Percentiles rank a stretch among this genome's conserved stretches.
Evolutionary conservation across 2,113 vertebrate species (phyloP).

Genomic region (Xenopus borealis): DNA sequence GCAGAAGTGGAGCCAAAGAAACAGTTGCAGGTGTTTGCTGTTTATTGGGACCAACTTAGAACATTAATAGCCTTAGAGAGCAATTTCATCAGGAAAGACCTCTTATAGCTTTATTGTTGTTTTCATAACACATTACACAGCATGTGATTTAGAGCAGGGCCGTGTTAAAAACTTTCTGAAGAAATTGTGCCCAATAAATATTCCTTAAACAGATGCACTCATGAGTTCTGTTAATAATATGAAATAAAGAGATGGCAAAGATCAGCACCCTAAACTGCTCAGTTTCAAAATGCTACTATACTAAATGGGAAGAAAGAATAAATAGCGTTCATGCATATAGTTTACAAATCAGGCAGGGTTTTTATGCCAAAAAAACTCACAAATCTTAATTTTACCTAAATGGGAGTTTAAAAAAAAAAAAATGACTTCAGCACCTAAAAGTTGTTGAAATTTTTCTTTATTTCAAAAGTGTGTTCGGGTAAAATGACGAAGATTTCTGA

Average conservation of each 20-base stretch:
- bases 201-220: conserved; percentile 15
- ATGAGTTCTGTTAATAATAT: not conserved
- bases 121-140: conserved; percentile 37
- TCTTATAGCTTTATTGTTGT: conserved; percentile 28
- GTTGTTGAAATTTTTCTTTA: too few relatives aligned
- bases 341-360: too few relatives aligned
- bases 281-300: too few relatives aligned
- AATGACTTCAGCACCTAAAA: too few relatives aligned
- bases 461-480: too few relatives aligned
- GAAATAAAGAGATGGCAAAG: not conserved
- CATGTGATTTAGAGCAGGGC: conserved; percentile 22
- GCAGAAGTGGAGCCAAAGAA: conserved; percentile 22
- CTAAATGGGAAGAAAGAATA: too few relatives aligned
- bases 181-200: conserved; percentile 22
- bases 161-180: conserved; percentile 19
- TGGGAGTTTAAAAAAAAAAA: too few relatives aligned
- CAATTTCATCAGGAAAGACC: conserved; percentile 29
- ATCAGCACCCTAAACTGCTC: too few relatives aligned
- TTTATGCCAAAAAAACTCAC: too few relatives aligned
- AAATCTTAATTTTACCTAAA: too few relatives aligned
- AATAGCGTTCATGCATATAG: too few relatives aligned
- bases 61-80: conserved; percentile 35
- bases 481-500: too few relatives aligned
- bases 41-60: conserved; percentile 32
- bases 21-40: conserved; percentile 40